phyloP scores from a whole-genome alignment of 2,888 invertebrate species.

The Cordilura impudica region DNA sequence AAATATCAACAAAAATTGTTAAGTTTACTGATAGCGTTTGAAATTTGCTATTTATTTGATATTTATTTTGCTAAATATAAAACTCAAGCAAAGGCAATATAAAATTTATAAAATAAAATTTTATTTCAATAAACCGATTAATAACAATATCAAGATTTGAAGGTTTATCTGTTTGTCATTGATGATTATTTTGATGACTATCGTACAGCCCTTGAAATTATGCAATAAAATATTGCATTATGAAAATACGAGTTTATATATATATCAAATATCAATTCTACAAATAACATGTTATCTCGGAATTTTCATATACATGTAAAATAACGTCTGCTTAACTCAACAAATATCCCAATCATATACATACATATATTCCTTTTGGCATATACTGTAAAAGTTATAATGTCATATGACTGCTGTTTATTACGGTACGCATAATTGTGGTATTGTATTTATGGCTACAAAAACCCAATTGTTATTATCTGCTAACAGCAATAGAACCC shows the following conservation, averaged over 20 bases:
- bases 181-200: slow-evolving; percentile 6
- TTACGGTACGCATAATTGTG: slow-evolving; percentile 45
- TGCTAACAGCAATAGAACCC: slow-evolving; percentile 16
- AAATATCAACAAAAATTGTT: too few relatives aligned
- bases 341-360: neutral
- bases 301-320: neutral
- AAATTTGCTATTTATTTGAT: neutral
- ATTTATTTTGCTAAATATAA: too few relatives aligned
- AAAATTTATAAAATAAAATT: neutral
- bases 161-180: slow-evolving; percentile 1
- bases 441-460: slow-evolving; percentile 42
- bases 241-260: neutral
- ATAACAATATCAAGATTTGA: slow-evolving; percentile 18
- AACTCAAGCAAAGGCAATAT: neutral
- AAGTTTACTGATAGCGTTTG: too few relatives aligned
- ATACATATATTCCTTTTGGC: neutral
- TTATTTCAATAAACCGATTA: slow-evolving; percentile 34
- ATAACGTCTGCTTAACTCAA: neutral
- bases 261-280: neutral
- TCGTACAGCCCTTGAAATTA: slow-evolving; percentile 17
- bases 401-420: neutral
- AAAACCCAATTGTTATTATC: slow-evolving; percentile 59
- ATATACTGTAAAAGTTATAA: neutral
- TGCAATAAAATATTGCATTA: slow-evolving; percentile 22
- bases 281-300: neutral